These are phyloP conservation scores for Crematogaster levior DNA, from an alignment of 2,888 invertebrate genomes.

Conservation along the genomic window DNA sequence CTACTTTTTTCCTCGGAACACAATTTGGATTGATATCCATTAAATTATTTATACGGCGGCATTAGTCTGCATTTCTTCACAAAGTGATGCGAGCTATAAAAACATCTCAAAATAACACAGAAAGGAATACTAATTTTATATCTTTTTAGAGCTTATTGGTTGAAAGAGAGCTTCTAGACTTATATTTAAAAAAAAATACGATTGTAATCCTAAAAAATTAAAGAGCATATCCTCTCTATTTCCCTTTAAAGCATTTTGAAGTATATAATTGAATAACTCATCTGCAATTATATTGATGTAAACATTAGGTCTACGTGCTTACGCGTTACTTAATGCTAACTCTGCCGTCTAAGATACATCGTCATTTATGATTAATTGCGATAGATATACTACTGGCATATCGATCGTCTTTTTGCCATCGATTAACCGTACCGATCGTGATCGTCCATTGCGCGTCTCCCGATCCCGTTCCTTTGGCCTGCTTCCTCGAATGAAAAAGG, in stretches of 20 bases:
- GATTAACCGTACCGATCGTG: constrained; percentile 51
- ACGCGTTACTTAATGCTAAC: not conserved
- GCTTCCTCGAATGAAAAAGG: constrained; percentile 54
- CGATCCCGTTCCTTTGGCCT: constrained; percentile 55
- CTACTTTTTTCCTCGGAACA: not conserved
- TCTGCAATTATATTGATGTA: not conserved
- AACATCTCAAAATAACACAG: not conserved
- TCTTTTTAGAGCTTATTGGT: no score
- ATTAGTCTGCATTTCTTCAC: constrained; percentile 20
- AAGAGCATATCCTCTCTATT: not conserved
- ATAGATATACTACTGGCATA: constrained; percentile 16
- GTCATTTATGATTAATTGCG: constrained; percentile 30
- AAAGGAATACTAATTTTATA: not conserved
- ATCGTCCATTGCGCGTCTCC: constrained; percentile 44
- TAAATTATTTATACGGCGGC: constrained; percentile 36
- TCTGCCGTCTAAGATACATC: not conserved
- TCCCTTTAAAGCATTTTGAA: not conserved
- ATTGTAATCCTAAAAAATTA: not conserved
- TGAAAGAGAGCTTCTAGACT: not conserved
- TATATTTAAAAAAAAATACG: not conserved
- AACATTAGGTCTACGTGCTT: not conserved
- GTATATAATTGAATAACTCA: not conserved
- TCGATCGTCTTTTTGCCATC: constrained; percentile 40
- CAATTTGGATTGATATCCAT: not conserved
- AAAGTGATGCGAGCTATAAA: not conserved